Conservation (phyloP, 2,797 vertebrate species). For the Bradypodion ventrale region DNA sequence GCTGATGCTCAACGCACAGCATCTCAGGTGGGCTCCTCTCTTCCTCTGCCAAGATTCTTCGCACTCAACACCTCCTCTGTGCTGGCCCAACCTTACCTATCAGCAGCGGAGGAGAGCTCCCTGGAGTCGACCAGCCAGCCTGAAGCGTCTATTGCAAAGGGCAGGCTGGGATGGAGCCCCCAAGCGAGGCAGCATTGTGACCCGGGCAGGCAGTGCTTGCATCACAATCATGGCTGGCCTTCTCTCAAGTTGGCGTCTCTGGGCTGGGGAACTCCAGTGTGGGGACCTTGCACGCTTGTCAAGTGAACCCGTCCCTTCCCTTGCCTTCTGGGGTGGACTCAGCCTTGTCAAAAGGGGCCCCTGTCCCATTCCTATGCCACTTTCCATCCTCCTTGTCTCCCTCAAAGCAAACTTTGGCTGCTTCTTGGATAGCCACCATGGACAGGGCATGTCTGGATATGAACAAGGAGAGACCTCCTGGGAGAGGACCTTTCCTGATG, state of each 20-base stretch:
- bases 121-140: constrained; percentile 60
- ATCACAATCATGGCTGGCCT: constrained; percentile 52
- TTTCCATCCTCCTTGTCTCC: neutral
- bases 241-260: neutral
- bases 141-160: constrained; percentile 57
- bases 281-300: too few relatives aligned
- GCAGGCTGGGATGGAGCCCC: constrained; percentile 2
- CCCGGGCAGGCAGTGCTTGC: constrained; percentile 42
- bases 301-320: neutral
- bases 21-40: neutral
- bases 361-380: too few relatives aligned
- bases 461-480: too few relatives aligned
- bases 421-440: neutral
- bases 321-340: too few relatives aligned
- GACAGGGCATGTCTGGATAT: too few relatives aligned
- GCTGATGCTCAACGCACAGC: neutral
- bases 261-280: neutral
- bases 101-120: constrained; percentile 54
- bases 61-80: too few relatives aligned
- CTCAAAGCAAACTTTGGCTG: neutral
- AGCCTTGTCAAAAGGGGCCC: too few relatives aligned
- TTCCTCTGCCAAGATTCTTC: neutral
- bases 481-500: accelerated
- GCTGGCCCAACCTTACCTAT: constrained; percentile 39
- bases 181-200: constrained; percentile 61